phyloP scores from a whole-genome alignment of 2,888 invertebrate species.

The Marasmarcha lunaedactyla region DNA sequence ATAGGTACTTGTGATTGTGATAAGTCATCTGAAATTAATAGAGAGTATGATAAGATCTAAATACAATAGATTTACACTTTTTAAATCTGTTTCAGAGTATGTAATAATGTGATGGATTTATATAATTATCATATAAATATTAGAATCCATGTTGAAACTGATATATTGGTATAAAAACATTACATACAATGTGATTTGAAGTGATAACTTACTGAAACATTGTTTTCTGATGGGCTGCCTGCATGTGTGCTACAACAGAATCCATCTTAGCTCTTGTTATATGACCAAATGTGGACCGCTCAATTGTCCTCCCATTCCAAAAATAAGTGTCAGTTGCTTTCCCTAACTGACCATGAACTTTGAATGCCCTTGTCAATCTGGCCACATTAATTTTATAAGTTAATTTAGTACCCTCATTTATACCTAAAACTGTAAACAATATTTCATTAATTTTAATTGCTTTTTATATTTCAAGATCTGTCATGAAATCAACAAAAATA shows the following conservation, averaged over 20 bases:
- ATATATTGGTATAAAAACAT: too few species aligned
- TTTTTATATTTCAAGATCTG: too few species aligned
- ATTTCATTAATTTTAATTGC: conserved; percentile 1
- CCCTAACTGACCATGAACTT: conserved; percentile 81
- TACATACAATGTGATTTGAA: too few species aligned
- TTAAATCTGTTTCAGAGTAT: too few species aligned
- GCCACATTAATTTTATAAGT: conserved; percentile 71
- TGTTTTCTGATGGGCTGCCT: conserved; percentile 86
- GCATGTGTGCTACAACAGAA: conserved; percentile 80
- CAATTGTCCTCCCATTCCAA: conserved; percentile 77
- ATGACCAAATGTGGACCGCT: conserved; percentile 77
- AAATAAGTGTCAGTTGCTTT: conserved; percentile 80
- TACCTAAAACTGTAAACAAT: conserved; percentile 73
- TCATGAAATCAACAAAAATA: too few species aligned
- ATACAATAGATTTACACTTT: too few species aligned
- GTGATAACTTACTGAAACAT: conserved; percentile 86
- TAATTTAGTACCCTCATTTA: conserved; percentile 74
- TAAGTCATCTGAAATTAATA: too few species aligned
- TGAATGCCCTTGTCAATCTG: conserved; percentile 76
- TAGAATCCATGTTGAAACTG: too few species aligned
- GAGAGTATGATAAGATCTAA: too few species aligned
- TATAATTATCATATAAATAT: too few species aligned
- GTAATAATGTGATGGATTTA: too few species aligned
- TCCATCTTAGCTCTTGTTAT: conserved; percentile 79
- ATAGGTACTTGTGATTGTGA: too few species aligned